Evolutionary conservation across 2,888 invertebrate genomes (phyloP).

Genomic region (Apantesis nais): DNA sequence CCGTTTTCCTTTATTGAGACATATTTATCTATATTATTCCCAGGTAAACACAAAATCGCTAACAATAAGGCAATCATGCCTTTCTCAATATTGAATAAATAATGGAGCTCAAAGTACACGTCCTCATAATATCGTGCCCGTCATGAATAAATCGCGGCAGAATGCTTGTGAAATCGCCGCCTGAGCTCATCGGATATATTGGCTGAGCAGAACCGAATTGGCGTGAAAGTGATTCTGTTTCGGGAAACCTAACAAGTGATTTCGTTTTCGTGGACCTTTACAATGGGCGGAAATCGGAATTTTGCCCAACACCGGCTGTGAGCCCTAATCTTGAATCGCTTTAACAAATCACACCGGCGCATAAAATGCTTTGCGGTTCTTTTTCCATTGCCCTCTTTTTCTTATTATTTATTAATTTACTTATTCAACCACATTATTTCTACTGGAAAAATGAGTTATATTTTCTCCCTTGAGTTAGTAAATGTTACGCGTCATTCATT

Average conservation of each 20-base stretch:
- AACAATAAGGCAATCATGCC: conserved; percentile 39
- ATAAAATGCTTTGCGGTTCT: conserved; percentile 47
- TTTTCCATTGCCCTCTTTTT: conserved; percentile 22
- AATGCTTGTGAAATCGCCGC: conserved; percentile 53
- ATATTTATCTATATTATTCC: conserved; percentile 13
- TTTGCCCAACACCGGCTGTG: conserved; percentile 63
- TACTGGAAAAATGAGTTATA: conserved; percentile 25
- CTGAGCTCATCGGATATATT: conserved; percentile 59
- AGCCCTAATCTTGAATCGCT: conserved; percentile 65
- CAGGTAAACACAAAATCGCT: conserved; percentile 11
- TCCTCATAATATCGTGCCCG: conserved; percentile 33
- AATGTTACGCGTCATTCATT: conserved; percentile 27
- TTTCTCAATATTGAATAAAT: conserved; percentile 36
- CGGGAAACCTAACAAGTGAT: conserved; percentile 66
- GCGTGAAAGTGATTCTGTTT: conserved; percentile 73
- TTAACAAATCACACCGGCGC: conserved; percentile 66
- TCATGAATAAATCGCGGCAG: conserved; percentile 46
- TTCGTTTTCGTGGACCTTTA: conserved; percentile 67
- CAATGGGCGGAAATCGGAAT: conserved; percentile 75
- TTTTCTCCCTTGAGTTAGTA: conserved; percentile 29
- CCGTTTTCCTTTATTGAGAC: neutral
- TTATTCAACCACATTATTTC: conserved; percentile 38
- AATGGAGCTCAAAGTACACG: conserved; percentile 36
- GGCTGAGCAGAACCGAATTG: conserved; percentile 60
- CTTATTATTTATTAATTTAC: conserved; percentile 42